phyloP scores from a whole-genome alignment of 2,113 vertebrate genomes.

The Aleadryas rufinucha region DNA sequence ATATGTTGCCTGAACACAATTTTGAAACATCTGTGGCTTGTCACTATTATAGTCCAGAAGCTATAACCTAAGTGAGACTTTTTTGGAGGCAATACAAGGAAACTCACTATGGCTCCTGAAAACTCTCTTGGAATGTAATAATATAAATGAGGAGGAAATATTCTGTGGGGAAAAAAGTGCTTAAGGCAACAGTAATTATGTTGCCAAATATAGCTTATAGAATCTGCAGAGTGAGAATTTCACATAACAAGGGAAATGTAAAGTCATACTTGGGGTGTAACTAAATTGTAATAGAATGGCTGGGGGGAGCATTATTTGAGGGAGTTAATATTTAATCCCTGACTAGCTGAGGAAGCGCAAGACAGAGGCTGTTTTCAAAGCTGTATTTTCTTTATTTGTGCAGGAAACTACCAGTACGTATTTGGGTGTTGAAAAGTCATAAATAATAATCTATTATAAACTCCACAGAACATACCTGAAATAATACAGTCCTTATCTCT shows the following conservation, averaged over 20 bases:
- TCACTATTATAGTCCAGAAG: background rate
- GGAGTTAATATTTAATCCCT: background rate
- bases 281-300: conserved; percentile 6
- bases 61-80: background rate
- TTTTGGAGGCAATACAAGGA: background rate
- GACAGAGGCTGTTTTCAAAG: background rate
- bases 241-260: conserved; percentile 38
- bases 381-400: background rate
- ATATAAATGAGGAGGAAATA: conserved; percentile 42
- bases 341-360: background rate
- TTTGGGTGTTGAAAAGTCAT: background rate
- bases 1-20: conserved; percentile 23
- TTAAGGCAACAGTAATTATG: conserved; percentile 63
- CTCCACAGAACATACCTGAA: background rate
- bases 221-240: conserved; percentile 42
- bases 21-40: conserved; percentile 27
- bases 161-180: conserved; percentile 37
- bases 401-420: background rate
- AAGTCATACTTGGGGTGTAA: conserved; percentile 37
- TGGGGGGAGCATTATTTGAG: background rate
- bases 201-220: conserved; percentile 57
- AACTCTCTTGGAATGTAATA: conserved; percentile 45
- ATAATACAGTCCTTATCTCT: background rate
- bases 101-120: conserved; percentile 14
- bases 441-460: background rate